Evolutionary conservation across 2,888 invertebrate species (phyloP).

Genomic region (Hyalella azteca): DNA sequence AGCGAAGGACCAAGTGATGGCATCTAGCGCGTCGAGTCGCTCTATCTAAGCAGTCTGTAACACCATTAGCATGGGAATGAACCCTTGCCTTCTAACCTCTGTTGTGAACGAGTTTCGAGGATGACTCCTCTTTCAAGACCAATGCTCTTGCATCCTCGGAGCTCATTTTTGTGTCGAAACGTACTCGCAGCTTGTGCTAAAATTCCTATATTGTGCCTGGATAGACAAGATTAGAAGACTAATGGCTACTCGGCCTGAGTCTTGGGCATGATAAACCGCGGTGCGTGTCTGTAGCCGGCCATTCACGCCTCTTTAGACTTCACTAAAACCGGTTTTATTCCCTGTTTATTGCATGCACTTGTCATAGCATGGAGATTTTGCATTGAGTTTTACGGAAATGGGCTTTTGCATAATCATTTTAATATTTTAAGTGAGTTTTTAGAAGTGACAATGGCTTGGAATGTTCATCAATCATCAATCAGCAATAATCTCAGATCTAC

Average conservation of each 20-base stretch:
- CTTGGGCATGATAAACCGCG: constrained; percentile 25
- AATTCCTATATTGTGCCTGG: constrained; percentile 34
- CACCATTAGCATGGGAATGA: constrained; percentile 18
- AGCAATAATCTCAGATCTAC: too few relatives aligned
- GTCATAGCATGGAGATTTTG: constrained; percentile 36
- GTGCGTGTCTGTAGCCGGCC: constrained; percentile 28
- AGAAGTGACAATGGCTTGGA: background rate
- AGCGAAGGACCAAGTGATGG: too few relatives aligned
- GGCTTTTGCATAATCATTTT: constrained; percentile 14
- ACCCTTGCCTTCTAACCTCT: constrained; percentile 18
- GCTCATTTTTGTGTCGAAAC: constrained; percentile 27
- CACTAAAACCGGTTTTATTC: constrained; percentile 37
- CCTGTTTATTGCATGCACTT: constrained; percentile 33
- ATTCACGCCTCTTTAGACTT: constrained; percentile 36
- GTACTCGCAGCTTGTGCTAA: constrained; percentile 25
- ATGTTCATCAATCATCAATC: too few relatives aligned
- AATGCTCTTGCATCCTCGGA: constrained; percentile 14
- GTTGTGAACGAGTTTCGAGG: constrained; percentile 30
- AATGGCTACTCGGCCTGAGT: constrained; percentile 1
- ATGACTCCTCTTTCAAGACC: background rate
- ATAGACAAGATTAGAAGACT: constrained; percentile 30
- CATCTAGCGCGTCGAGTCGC: background rate
- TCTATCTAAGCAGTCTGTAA: constrained; percentile 7
- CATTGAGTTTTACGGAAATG: constrained; percentile 27
- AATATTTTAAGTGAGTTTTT: constrained; percentile 12